A percentile compares a stretch with the other conserved stretches of the same genome.
Conservation (phyloP, 2,113 vertebrate species). For the Gobiocypris rarus region DNA sequence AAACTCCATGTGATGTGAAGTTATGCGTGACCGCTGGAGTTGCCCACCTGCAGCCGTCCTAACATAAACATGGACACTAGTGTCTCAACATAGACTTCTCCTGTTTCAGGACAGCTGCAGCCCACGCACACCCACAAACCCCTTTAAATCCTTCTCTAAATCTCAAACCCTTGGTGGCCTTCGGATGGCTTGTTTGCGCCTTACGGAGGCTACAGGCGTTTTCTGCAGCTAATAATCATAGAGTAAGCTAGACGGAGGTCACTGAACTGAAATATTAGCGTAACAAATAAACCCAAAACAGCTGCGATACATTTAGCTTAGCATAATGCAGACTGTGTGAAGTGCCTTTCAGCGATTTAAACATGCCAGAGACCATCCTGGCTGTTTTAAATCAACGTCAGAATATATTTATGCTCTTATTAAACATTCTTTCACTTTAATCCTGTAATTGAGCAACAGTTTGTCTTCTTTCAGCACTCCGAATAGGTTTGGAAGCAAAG, state of each 20-base stretch:
- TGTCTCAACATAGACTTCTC: constrained; percentile 56
- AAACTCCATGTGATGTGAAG: constrained; percentile 33
- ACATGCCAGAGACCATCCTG: neutral
- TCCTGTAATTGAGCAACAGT: constrained; percentile 24
- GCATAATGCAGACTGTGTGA: neutral
- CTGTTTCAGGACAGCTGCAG: constrained; percentile 56
- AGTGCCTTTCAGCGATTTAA: neutral
- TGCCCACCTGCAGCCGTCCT: constrained; percentile 59
- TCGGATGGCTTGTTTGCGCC: constrained; percentile 65
- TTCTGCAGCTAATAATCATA: constrained; percentile 7
- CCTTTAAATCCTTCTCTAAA: constrained; percentile 74
- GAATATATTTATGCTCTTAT: constrained; percentile 12
- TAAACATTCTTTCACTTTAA: constrained; percentile 16
- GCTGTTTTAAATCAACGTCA: constrained; percentile 22
- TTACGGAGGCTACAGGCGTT: constrained; percentile 68
- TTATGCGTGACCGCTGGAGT: constrained; percentile 46
- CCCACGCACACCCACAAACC: constrained; percentile 63
- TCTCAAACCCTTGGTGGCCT: constrained; percentile 70
- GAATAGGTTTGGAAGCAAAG: constrained; percentile 57
- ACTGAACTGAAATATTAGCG: neutral
- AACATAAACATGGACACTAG: constrained; percentile 67
- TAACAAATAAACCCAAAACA: constrained; percentile 10
- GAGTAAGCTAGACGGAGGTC: constrained; percentile 18
- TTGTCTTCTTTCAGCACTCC: constrained; percentile 26
- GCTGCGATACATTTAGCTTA: neutral